Conservation (phyloP, 2,888 invertebrate species). For the Bellardia bayeri region DNA sequence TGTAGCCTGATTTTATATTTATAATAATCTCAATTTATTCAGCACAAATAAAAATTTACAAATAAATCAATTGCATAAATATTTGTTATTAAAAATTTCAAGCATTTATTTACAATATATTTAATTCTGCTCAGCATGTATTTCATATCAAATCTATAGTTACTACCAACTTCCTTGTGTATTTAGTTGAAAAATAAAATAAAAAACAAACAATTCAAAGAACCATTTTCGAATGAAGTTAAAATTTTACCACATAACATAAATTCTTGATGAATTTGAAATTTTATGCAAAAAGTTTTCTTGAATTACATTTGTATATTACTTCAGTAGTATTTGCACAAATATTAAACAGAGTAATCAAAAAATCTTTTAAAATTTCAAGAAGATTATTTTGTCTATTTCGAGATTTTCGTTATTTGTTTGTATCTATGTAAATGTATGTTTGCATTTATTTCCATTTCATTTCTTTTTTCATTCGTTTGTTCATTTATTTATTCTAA, state of each 20-base stretch:
- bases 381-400: neutral
- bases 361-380: neutral
- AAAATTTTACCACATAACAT: neutral
- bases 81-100: neutral
- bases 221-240: too few species aligned
- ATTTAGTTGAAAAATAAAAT: neutral
- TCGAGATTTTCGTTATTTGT: neutral
- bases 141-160: neutral
- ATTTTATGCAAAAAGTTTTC: neutral
- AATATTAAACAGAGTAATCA: neutral
- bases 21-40: neutral
- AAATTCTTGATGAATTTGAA: neutral
- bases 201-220: too few species aligned
- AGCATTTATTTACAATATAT: too few species aligned
- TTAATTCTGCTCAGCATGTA: neutral
- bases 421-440: constrained; percentile 23
- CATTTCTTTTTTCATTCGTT: constrained; percentile 22
- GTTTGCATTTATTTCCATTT: constrained; percentile 3
- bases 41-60: neutral
- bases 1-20: too few species aligned
- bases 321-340: neutral
- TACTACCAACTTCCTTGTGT: neutral
- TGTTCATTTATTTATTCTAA: constrained; percentile 30
- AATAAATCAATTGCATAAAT: neutral
- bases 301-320: neutral